Percentiles rank a stretch among this genome's conserved stretches.
Conservation (phyloP, 2,797 vertebrate genomes). For the Anabas testudineus region DNA sequence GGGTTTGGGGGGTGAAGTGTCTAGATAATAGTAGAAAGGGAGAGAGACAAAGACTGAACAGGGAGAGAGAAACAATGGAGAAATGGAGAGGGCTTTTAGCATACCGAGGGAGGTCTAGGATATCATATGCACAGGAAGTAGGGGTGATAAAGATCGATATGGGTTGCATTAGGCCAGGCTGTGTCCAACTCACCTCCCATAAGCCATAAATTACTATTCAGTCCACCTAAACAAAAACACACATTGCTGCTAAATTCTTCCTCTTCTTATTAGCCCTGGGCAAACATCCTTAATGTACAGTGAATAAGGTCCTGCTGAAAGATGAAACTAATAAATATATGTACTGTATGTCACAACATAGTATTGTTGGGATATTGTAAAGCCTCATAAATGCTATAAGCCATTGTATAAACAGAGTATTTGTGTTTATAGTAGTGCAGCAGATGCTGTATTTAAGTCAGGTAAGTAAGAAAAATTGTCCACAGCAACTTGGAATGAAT, state of each 20-base stretch:
- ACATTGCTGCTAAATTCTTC: background rate
- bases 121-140: conserved; percentile 80
- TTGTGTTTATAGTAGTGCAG: background rate
- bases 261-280: background rate
- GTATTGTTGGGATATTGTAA: too few relatives aligned
- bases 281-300: background rate
- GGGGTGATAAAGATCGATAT: conserved; percentile 80
- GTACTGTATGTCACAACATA: too few relatives aligned
- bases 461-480: background rate
- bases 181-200: conserved; percentile 44
- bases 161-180: conserved; percentile 73
- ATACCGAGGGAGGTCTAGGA: conserved; percentile 63
- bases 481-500: conserved; percentile 7
- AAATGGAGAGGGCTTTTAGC: conserved; percentile 68
- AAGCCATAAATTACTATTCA: conserved; percentile 58
- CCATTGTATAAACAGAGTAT: background rate
- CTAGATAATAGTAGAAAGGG: background rate
- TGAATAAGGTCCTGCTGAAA: background rate
- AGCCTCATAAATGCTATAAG: too few relatives aligned
- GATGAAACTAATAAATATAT: too few relatives aligned
- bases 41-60: conserved; percentile 11
- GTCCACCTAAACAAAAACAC: conserved; percentile 47
- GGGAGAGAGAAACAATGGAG: conserved; percentile 28
- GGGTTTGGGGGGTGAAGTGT: background rate
- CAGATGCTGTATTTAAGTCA: background rate